Base-by-base conservation (phyloP, 1,140 invertebrate species). In the Trypoxylus dichotomus region DNA sequence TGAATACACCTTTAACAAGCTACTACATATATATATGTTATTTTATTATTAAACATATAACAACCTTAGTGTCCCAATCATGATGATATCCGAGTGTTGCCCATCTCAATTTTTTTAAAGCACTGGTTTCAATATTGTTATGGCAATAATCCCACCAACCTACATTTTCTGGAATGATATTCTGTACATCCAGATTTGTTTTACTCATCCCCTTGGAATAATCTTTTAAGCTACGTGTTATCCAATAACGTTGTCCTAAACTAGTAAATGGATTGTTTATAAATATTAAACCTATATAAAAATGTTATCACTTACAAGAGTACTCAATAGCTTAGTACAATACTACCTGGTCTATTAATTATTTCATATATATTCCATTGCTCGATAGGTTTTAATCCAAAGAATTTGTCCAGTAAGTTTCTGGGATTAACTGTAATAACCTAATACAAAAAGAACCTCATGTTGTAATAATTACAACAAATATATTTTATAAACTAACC, bases 31-130 rank as follows among this genome's bases (percentile, higher is more conserved):
- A 75, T 73, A 42, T 37, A 74, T 74, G 13, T 10, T 54, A 13
- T 13, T 71, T 24, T 42, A 37, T 7, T 2, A 37, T n/a, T n/a
- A 15, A 6, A 37, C 15, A 42, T n/a, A n/a, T 86, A 68, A 27
- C 78, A 88, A 94, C 90, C 90, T 98, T 98, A 63, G 94, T 95
- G 83, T 97, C 92, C 97, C 97, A 98, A 87, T 98, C 92, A 86
- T 98, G 96, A 87, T 98, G 97, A 86, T 97, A 98, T 21, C 97
- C 97, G 42, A 98, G 86, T 1, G 97, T 98, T 15, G 93, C 90
- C 97, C 97, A 98, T 83, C 96, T 88, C 76, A 98, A 88, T 84
- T 94, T 94, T 76, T 89, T 88, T 75, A 88, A 83, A 21, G 91
- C 78, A 68, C 27, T 13, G 10, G 60, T 7, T 42, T 85, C 81